These are phyloP conservation scores for Odontomyia ornata DNA, from an alignment of 2,888 invertebrate species.

Conservation along the genomic window DNA sequence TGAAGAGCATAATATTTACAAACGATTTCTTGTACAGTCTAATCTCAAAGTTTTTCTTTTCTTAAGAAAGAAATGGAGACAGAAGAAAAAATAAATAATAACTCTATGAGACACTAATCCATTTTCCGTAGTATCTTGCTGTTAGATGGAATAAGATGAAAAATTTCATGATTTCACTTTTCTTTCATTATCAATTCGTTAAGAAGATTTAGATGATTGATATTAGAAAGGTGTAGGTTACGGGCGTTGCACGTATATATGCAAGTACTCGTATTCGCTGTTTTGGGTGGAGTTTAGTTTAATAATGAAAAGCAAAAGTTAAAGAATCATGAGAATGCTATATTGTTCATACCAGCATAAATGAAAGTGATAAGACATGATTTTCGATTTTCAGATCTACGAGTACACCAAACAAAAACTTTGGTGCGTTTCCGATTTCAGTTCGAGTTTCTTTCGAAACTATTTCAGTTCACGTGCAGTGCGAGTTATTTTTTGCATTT, in stretches of 20 bases:
- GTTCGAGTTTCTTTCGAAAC: too few species aligned
- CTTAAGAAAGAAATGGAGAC: too few species aligned
- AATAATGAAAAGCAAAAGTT: conserved; percentile 3
- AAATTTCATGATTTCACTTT: conserved; percentile 28
- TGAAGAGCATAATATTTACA: neutral
- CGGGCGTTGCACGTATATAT: neutral
- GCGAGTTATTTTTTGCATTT: too few species aligned
- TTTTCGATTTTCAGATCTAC: neutral
- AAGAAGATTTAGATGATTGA: conserved; percentile 11
- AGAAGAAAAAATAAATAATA: too few species aligned
- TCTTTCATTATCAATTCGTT: conserved; percentile 7
- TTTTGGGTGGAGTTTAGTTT: neutral
- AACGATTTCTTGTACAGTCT: neutral
- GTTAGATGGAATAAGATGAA: neutral
- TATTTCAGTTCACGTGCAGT: too few species aligned
- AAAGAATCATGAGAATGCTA: neutral
- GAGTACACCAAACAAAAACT: too few species aligned
- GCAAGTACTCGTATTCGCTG: neutral
- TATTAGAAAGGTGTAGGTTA: neutral
- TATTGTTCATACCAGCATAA: neutral
- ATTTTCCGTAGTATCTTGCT: neutral
- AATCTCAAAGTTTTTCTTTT: too few species aligned
- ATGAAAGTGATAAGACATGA: neutral
- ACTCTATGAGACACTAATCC: conserved; percentile 13
- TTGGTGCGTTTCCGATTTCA: too few species aligned